phyloP scores from a whole-genome alignment of 2,888 invertebrate genomes.

The Drosophila pegasa region DNA sequence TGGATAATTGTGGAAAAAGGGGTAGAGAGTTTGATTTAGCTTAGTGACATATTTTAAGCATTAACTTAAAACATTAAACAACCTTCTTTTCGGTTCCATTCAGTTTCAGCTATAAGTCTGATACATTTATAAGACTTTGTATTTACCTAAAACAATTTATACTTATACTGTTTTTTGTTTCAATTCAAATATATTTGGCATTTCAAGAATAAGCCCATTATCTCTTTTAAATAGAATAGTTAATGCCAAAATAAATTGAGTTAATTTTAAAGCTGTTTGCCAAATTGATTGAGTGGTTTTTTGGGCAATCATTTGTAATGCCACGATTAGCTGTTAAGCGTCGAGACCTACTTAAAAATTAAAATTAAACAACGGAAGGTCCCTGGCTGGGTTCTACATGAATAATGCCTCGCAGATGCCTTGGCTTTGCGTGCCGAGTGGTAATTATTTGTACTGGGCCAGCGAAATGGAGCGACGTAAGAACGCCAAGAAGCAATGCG shows the following conservation, averaged over 20 bases:
- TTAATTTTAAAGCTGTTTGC: slow-evolving; percentile 14
- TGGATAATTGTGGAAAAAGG: too few relatives aligned
- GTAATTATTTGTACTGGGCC: slow-evolving; percentile 60
- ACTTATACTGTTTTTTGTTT: too few relatives aligned
- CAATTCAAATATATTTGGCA: not conserved
- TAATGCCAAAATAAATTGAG: slow-evolving; percentile 14
- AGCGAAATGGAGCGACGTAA: slow-evolving; percentile 50
- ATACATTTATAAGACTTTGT: not conserved
- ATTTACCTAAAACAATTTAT: not conserved
- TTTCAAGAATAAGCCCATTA: not conserved
- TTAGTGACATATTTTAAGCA: not conserved
- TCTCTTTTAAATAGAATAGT: not conserved
- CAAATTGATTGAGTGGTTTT: slow-evolving; percentile 44
- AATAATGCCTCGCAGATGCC: slow-evolving; percentile 41
- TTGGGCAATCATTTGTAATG: slow-evolving; percentile 26
- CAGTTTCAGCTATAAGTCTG: not conserved
- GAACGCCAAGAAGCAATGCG: slow-evolving; percentile 44
- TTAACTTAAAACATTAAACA: not conserved
- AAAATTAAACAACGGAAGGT: slow-evolving; percentile 47
- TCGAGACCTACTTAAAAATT: slow-evolving; percentile 51
- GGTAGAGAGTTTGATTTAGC: not conserved
- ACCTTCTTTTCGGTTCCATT: too few relatives aligned
- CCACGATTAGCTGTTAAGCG: slow-evolving; percentile 21
- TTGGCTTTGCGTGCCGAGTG: slow-evolving; percentile 63
- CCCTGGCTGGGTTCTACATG: slow-evolving; percentile 20